Evolutionary conservation across 2,888 invertebrate genomes (phyloP).

Genomic region (Hartigia nigra): DNA sequence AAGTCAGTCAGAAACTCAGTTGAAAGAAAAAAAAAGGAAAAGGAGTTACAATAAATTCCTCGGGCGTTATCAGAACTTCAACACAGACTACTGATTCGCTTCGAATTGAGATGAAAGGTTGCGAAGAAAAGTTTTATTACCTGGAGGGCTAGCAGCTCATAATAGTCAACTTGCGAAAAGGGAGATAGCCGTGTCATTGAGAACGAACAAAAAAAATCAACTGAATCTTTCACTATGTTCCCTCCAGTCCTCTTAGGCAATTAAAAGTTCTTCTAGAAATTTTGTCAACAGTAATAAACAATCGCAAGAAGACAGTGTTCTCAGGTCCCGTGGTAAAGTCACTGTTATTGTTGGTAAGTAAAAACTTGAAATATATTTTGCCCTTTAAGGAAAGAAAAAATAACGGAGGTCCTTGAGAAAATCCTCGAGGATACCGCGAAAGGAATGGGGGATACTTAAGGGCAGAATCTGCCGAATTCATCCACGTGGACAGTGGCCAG

Average conservation of each 20-base stretch:
- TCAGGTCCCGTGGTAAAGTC: background rate
- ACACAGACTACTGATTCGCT: constrained; percentile 35
- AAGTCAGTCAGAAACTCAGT: background rate
- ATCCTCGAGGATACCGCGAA: background rate
- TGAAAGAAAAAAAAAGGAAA: background rate
- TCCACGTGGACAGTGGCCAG: background rate
- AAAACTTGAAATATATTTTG: background rate
- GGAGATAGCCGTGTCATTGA: background rate
- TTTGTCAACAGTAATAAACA: background rate
- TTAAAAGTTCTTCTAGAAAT: background rate
- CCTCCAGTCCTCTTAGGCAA: background rate
- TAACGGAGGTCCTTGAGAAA: background rate
- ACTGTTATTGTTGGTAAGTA: background rate
- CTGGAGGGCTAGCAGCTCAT: constrained; percentile 15
- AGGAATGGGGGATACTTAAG: background rate
- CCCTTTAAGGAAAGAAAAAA: background rate
- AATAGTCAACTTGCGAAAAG: background rate
- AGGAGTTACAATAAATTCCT: constrained; percentile 31
- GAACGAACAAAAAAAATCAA: background rate
- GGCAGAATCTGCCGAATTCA: background rate
- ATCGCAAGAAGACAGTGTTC: background rate
- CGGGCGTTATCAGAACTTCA: constrained; percentile 31
- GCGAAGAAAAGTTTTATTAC: constrained; percentile 27
- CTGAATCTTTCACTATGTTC: background rate
- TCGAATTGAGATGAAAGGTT: constrained; percentile 10